Evolutionary conservation across 2,113 vertebrate species (phyloP), one percentile per base, ranked within the genome.

Genomic region (Leptobrachium leishanense): DNA sequence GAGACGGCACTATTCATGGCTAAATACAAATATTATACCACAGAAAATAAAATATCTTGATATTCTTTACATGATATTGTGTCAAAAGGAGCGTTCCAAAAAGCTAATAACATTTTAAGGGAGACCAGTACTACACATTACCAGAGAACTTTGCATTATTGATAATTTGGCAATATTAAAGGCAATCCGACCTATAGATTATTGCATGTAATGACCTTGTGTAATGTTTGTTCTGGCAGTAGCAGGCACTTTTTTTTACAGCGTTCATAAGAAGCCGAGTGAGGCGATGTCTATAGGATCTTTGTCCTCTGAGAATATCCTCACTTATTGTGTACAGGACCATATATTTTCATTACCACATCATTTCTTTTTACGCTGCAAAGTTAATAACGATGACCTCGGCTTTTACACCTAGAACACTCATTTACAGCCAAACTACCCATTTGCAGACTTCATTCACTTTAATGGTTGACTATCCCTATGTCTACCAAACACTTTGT

Each of bases 301-400:
- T 79, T 79, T 81, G 78, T 81, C 78, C 78, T 81, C 62, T 74
- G 68, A 80, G 42, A 80, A 74, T 70, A 80, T 74, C 55, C 55
- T 63, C 63, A 74, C 77, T 79, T 67, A 44, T 63, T 74, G 63
- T 79, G 77, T 72, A 79, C 77, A 73, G 77, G 77, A 70, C 67
- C 76, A 77, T 77, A 77, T 77, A 77, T 77, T 77, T 79, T 79
- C 78, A 81, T 81, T 81, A 81, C 78, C 65, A 57, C 78, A 81
- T 81, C 71, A 74, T 81, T 74, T 43, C 43, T 6, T 81, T 81
- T 81, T 74, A 74, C 72, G 65, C 64, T 74, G 64, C 15, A 50
- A 68, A 74, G 65, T 74, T 81, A 74, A 81, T 74, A 81, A 68
- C 72, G 78, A 74, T 68, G 72, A 74, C 78, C 78, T 74, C 71